Percentiles rank a stretch among this genome's conserved stretches.
These are phyloP conservation scores for Pangasius djambal DNA, from an alignment of 2,797 vertebrate genomes.

Conservation along the genomic window DNA sequence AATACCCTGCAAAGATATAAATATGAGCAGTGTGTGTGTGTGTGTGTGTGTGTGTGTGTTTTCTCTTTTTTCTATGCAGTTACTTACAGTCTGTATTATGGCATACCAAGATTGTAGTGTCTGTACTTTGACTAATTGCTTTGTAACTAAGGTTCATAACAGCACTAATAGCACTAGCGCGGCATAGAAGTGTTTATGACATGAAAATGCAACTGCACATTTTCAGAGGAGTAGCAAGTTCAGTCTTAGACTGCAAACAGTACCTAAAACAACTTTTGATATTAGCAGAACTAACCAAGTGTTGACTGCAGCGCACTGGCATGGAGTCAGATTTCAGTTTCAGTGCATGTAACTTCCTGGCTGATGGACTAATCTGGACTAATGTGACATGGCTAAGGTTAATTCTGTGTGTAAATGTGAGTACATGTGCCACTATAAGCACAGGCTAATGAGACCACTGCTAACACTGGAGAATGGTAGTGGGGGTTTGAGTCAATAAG, in stretches of 20 bases:
- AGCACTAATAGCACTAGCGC: background rate
- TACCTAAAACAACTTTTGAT: background rate
- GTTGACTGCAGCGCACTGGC: background rate
- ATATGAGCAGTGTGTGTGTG: background rate
- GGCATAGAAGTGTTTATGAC: background rate
- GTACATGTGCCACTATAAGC: conserved; percentile 21
- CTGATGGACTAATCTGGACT: conserved; percentile 26
- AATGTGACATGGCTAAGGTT: conserved; percentile 27
- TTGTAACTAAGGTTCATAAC: background rate
- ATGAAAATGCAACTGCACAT: background rate
- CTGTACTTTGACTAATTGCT: background rate
- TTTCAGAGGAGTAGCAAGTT: background rate
- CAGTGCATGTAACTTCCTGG: background rate
- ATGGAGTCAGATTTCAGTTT: conserved; percentile 35
- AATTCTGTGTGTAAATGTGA: conserved; percentile 3
- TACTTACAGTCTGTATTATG: background rate
- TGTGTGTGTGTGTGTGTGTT: background rate
- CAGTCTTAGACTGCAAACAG: background rate
- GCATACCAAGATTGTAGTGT: background rate
- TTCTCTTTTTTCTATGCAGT: background rate
- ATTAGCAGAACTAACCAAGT: background rate
- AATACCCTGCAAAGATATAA: background rate
- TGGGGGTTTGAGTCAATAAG: conserved; percentile 18
- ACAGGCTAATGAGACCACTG: conserved; percentile 27
- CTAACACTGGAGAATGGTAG: background rate